Evolutionary conservation across 2,888 invertebrate genomes (phyloP), one percentile per base, ranked within the genome.

Genomic region (Keiferia lycopersicella): DNA sequence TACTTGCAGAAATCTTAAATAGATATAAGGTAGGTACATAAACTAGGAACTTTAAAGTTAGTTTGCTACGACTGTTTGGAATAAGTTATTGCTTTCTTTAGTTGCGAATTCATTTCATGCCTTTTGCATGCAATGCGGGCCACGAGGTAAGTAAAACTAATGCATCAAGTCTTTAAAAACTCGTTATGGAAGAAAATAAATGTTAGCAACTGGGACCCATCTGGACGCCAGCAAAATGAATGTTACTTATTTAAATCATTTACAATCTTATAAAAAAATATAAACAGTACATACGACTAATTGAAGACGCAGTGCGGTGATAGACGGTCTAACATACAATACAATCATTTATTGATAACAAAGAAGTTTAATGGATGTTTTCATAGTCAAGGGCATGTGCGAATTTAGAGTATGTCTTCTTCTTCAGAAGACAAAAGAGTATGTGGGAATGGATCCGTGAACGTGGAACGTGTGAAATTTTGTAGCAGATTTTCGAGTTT

Each of bases 161-260:
- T 85, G 83, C 76, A 77, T 68, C 65, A 72, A 72, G 79, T 86
- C 79, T 86, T 86, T 84, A 86, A 85, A 85, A 86, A 79, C 81
- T 84, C 86, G 84, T 86, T 82, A 86, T 79, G 74, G 66, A 68
- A 65, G 26, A 60, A 56, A 45, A 60, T 65, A 67, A 70, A 73
- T 75, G 72, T 73, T 71, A 72, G 69, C 71, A 70, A 67, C 71
- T n/a, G n/a, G n/a, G 65, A 65, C n/a, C n/a, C n/a, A n/a, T n/a
- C n/a, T n/a, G n/a, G 66, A 67, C 59, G 61, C 34, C 16, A 18
- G 26, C 26, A 26, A 26, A 26, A 26, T 6, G 16, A 30, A 64
- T 64, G 60, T 39, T 60, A 50, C 63, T 22, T 53, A 61, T 63
- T 65, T 61, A 34, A 48, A 48, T 48, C 48, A 48, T 48, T 48